Base-by-base conservation (phyloP, 1,140 invertebrate species). In the Seison nebaliae region DNA sequence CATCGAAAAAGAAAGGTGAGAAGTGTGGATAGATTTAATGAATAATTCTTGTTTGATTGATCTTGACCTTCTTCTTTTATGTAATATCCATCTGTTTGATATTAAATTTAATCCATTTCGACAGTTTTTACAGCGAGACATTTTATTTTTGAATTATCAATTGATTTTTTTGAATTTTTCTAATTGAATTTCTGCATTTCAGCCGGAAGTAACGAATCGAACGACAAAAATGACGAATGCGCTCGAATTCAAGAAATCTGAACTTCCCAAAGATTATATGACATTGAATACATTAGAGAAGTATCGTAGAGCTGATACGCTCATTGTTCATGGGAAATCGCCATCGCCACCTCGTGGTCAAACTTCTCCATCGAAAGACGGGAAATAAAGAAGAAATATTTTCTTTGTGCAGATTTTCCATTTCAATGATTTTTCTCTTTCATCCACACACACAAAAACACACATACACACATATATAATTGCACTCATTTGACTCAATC, bases 301-400 rank as follows among this genome's bases (percentile, higher is more conserved):
- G 54, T 79, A 88, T 63, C 80, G 80, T 60, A 67, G 79, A 48
- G 70, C 76, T 42, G 80, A 86, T 26, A n/a, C n/a, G n/a, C n/a
- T n/a, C n/a, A n/a, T n/a, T n/a, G n/a, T n/a, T n/a, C n/a, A n/a
- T n/a, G n/a, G n/a, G n/a, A n/a, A n/a, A n/a, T n/a, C n/a, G n/a
- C n/a, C n/a, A n/a, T n/a, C n/a, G n/a, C n/a, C n/a, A n/a, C n/a
- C n/a, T n/a, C n/a, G n/a, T n/a, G n/a, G n/a, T n/a, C n/a, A n/a
- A n/a, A n/a, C n/a, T n/a, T n/a, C n/a, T n/a, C n/a, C n/a, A n/a
- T n/a, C n/a, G n/a, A n/a, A n/a, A n/a, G n/a, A n/a, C n/a, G n/a
- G n/a, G n/a, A n/a, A n/a, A n/a, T n/a, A n/a, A n/a, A n/a, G n/a
- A n/a, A n/a, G n/a, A n/a, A n/a, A n/a, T n/a, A n/a, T n/a, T n/a